These are phyloP conservation scores for Parnassius mnemosyne DNA, from an alignment of 2,888 invertebrate species.

Conservation along the genomic window DNA sequence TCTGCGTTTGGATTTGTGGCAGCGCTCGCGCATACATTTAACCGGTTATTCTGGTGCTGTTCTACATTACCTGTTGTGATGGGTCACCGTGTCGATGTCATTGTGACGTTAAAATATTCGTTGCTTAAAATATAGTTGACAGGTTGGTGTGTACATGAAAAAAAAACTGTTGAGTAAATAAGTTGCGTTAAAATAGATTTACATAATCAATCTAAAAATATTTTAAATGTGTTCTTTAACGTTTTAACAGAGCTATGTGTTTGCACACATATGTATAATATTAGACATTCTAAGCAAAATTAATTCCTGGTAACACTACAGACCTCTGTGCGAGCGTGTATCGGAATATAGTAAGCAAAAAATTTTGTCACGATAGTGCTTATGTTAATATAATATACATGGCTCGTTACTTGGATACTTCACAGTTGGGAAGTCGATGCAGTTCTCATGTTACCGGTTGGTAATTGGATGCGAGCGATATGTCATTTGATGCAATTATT, in stretches of 20 bases:
- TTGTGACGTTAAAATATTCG: slow-evolving; percentile 9
- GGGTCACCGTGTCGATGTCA: slow-evolving; percentile 28
- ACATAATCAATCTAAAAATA: no score
- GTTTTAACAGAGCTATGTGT: no score
- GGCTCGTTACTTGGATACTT: slow-evolving; percentile 21
- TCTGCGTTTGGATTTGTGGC: slow-evolving; percentile 10
- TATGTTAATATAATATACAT: not conserved
- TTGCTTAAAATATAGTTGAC: not conserved
- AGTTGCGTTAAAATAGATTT: no score
- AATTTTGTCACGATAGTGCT: slow-evolving; percentile 13
- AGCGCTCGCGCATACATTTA: slow-evolving; percentile 15
- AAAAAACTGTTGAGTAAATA: no score
- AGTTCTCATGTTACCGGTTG: slow-evolving; percentile 22
- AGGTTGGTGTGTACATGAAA: no score
- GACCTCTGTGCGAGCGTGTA: slow-evolving; percentile 7
- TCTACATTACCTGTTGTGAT: slow-evolving; percentile 27
- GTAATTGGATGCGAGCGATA: slow-evolving; percentile 27
- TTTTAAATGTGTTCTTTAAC: no score
- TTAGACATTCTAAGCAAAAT: no score
- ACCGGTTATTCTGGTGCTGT: slow-evolving; percentile 26
- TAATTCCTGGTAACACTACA: slow-evolving; percentile 26
- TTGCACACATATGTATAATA: no score
- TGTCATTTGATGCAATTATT: slow-evolving; percentile 23
- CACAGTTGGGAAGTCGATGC: slow-evolving; percentile 17
- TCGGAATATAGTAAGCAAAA: slow-evolving; percentile 21